Evolutionary conservation across 2,113 vertebrate species (phyloP), one percentile per base, ranked within the genome.

Genomic region (Ammodytes marinus): DNA sequence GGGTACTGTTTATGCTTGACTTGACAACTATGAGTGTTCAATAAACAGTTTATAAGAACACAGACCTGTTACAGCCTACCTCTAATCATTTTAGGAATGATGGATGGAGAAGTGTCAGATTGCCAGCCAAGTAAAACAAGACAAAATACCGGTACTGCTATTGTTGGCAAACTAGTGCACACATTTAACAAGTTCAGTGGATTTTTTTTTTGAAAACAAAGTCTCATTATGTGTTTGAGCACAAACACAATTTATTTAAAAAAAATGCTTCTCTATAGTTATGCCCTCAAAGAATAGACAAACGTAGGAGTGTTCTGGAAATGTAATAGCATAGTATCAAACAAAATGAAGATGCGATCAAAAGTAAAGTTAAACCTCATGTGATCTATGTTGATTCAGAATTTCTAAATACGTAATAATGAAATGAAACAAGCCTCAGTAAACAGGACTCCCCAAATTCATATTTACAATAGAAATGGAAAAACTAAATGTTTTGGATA

Each of bases 41-140:
- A 77, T 47, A 74, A 86, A 80, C 52, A 1, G 52, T 63, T 86
- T 59, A 53, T 54, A n/a, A 69, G 17, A 74, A 46, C 46, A 53
- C 46, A 78, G 7, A 69, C 69, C 8, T 78, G 81, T 81, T 75
- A 83, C 64, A 75, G 57, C 58, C 11, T 15, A 77, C 49, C 50
- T 80, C 40, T 84, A 76, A 78, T 87, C 12, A 67, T 87, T 89
- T 86, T 83, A 5, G 7, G 43, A 4, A 37, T 43, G 47, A 72
- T 74, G 35, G 70, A 76, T 61, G 71, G 46, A 35, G n/a, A 79
- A 19, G 3, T 59, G 60, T 74, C 53, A 54, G 47, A 17, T 45
- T 49, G 42, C 17, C 3, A 0, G 71, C 84, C 64, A 85, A 86
- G 54, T 72, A 54, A 78, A 89, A 88, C 69, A 77, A 74, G 45